Percentiles rank a stretch among this genome's conserved stretches.
Conservation (phyloP, 1,140 invertebrate genomes). For the Ceratina japonica region DNA sequence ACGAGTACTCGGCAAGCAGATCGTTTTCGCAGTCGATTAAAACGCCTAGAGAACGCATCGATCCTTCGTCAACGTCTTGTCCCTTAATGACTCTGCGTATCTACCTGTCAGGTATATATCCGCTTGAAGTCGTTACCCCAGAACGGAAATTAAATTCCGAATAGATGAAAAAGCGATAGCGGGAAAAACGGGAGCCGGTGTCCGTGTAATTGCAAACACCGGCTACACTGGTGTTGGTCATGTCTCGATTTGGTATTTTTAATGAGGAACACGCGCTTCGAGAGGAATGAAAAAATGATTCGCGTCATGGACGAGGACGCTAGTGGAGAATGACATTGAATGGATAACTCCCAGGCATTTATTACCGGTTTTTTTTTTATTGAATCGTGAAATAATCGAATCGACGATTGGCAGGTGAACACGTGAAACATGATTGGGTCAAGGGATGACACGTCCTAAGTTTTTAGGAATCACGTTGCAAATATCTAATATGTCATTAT, state of each 20-base stretch:
- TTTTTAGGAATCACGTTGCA: too few relatives aligned
- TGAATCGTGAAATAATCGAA: slow-evolving; percentile 1
- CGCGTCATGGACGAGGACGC: background rate
- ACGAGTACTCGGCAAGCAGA: background rate
- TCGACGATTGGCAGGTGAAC: background rate
- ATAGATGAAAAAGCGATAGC: too few relatives aligned
- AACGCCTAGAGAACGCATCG: background rate
- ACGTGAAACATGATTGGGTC: background rate
- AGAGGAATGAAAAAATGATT: background rate
- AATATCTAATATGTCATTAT: too few relatives aligned
- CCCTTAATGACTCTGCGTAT: slow-evolving; percentile 33
- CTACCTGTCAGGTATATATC: slow-evolving; percentile 33
- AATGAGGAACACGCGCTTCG: slow-evolving; percentile 17
- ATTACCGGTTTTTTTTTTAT: slow-evolving; percentile 5
- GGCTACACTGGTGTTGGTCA: background rate
- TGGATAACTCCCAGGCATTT: background rate
- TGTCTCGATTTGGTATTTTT: slow-evolving; percentile 22
- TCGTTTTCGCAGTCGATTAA: slow-evolving; percentile 19
- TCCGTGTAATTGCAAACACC: slow-evolving; percentile 24
- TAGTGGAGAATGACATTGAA: background rate
- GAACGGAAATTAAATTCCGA: slow-evolving; percentile 11
- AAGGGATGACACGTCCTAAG: too few relatives aligned
- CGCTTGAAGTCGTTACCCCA: slow-evolving; percentile 33
- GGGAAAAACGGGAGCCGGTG: background rate
- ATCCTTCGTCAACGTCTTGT: slow-evolving; percentile 4